Evolutionary conservation across 2,113 vertebrate species (phyloP), one percentile per base, ranked within the genome.

Genomic region (Tinamus guttatus): DNA sequence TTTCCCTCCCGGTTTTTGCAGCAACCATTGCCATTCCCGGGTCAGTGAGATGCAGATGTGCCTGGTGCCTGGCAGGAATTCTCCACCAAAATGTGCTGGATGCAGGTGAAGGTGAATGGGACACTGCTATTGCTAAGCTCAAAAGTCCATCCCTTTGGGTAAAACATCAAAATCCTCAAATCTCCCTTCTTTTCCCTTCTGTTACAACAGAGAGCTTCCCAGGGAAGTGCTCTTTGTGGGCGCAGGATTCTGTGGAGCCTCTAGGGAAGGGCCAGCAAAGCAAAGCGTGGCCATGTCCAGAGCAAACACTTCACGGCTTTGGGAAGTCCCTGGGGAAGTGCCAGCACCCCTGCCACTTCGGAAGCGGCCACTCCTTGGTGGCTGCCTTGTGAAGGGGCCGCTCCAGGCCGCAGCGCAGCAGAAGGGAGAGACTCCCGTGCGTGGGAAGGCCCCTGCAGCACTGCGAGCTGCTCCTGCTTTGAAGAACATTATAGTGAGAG

Each of bases 1-100:
- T 19, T 4, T 9, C 19, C 8, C 2, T 13, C 4, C 4, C 2
- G 3, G 0, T 36, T 63, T 11, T 19, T 4, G 27, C 13, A 15
- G 38, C 8, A 2, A 2, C 32, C 32, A 36, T 1, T n/a, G 45
- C 18, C 45, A 9, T 47, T 9, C 21, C 45, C 56, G 13, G 4
- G 0, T 32, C 64, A 28, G 45, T 28, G 10, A 28, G 13, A 13
- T 5, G 5, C 24, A 28, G 1, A 0, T 32, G 27, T 30, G 15
- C 25, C 58, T 43, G 27, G 13, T 68, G 27, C 21, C 28, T 40
- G 27, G 27, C 32, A 27, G n/a, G 27, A 58, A 27, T 63, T 87
- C 5, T 18, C 25, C 16, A 2, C 22, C 0, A 1, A 64, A 69
- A 18, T 3, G 14, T 22, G 22, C 28, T 32, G 24, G n/a, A 20